A percentile compares a stretch with the other conserved stretches of the same genome.
These are phyloP conservation scores for Caloenas nicobarica DNA, from an alignment of 2,113 vertebrate species.

Conservation along the genomic window DNA sequence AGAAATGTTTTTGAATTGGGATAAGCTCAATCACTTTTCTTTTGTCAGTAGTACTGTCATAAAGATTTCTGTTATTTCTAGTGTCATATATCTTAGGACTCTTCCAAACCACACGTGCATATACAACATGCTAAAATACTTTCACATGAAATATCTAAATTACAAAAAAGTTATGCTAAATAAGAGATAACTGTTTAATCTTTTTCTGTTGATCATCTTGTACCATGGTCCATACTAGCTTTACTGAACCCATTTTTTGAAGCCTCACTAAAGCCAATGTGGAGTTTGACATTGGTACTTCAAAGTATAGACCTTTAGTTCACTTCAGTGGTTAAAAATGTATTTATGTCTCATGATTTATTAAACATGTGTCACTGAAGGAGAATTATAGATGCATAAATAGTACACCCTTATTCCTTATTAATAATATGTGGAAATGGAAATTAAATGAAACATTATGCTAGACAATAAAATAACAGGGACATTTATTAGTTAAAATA, in stretches of 20 bases:
- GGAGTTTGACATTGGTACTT: neutral
- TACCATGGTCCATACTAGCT: neutral
- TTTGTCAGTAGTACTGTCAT: neutral
- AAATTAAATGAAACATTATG: neutral
- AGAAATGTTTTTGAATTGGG: neutral
- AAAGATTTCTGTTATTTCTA: neutral
- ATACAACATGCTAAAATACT: neutral
- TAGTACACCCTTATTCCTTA: neutral
- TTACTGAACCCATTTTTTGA: neutral
- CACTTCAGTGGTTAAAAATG: neutral
- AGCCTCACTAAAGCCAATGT: neutral
- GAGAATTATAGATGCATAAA: neutral
- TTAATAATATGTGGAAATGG: neutral
- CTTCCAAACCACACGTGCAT: neutral
- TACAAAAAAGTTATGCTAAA: neutral
- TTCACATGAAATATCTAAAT: neutral
- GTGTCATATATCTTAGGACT: neutral
- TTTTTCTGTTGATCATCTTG: neutral
- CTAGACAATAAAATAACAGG: neutral
- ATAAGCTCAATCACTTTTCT: neutral
- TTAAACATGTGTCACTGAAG: neutral
- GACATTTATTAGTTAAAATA: neutral
- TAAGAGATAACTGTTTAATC: neutral
- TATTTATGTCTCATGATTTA: neutral
- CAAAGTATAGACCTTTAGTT: neutral